Percentiles rank a stretch among this genome's conserved stretches.
phyloP scores from a whole-genome alignment of 2,888 invertebrate species.

The Colostygia pectinataria region DNA sequence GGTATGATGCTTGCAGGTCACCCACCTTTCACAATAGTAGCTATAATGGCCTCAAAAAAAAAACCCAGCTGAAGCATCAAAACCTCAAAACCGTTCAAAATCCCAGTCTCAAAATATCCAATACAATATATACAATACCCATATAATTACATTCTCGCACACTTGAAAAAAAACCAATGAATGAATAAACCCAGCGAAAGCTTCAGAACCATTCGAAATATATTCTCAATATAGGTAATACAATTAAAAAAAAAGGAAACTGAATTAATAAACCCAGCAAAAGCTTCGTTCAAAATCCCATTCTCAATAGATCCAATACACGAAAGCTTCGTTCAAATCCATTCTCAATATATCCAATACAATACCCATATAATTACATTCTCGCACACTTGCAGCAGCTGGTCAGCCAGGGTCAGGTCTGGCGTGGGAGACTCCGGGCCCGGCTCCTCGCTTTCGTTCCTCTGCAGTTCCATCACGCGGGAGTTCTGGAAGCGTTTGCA shows the following conservation, averaged over 20 bases:
- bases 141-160: constrained; percentile 75
- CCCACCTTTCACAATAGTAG: no score
- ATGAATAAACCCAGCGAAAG: neutral
- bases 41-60: no score
- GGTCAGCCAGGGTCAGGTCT: constrained; percentile 65
- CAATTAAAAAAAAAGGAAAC: constrained; percentile 24
- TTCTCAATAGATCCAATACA: constrained; percentile 62
- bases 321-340: constrained; percentile 36
- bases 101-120: no score
- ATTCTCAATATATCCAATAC: constrained; percentile 63
- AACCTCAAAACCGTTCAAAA: no score
- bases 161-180: no score
- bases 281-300: constrained; percentile 41
- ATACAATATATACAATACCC: constrained; percentile 69
- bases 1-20: no score
- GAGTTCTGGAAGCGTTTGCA: constrained; percentile 57
- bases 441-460: constrained; percentile 17
- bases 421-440: constrained; percentile 25
- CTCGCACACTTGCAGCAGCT: constrained; percentile 59
- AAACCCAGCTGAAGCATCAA: neutral
- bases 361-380: constrained; percentile 80
- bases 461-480: constrained; percentile 57
- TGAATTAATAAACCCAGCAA: neutral
- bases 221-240: no score
- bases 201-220: no score